Evolutionary conservation across 2,888 invertebrate species (phyloP), one percentile per base, ranked within the genome.

Genomic region (Andrena praecox): DNA sequence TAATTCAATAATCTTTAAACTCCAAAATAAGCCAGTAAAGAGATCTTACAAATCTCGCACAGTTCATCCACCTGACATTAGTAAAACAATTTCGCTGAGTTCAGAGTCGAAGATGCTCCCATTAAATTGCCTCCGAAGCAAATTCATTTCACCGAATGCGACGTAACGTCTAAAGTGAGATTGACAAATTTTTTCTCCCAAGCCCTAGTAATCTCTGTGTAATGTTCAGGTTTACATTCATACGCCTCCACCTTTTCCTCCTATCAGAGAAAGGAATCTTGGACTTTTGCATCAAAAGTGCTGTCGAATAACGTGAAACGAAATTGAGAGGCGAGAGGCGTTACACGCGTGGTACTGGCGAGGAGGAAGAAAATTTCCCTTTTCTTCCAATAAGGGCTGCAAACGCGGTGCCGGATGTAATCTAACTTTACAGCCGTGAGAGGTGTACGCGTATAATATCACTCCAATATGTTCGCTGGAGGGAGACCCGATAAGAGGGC

Each of bases 361-460:
- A 7, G 71, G 2, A n/a, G 27, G 3, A 29, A 63, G 50, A 33
- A 83, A 78, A 75, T 69, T 76, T 63, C 62, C 76, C 66, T 48
- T 70, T 78, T 76, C 52, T 56, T 63, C 59, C 52, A 42, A 75
- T 71, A 78, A 16, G 24, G 68, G 35, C 75, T 64, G 56, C 72
- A 31, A 82, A 73, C 79, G 69, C 70, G 56, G 48, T 79, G 62
- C 72, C 27, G 27, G 56, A 63, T 81, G 83, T 87, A 85, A 90
- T 89, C 81, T 75, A 71, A 85, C 85, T 86, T 86, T 86, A 87
- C 75, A 85, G 79, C 84, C 27, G 76, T 52, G 75, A 59, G 64
- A 79, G 12, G 35, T 79, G 66, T 71, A 81, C 69, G 60, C 69
- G 64, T 68, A 63, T 76, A 77, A 82, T 76, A 84, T 62, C 62